These are phyloP conservation scores for Fundulus diaphanus DNA, from an alignment of 2,797 vertebrate genomes.

Conservation along the genomic window DNA sequence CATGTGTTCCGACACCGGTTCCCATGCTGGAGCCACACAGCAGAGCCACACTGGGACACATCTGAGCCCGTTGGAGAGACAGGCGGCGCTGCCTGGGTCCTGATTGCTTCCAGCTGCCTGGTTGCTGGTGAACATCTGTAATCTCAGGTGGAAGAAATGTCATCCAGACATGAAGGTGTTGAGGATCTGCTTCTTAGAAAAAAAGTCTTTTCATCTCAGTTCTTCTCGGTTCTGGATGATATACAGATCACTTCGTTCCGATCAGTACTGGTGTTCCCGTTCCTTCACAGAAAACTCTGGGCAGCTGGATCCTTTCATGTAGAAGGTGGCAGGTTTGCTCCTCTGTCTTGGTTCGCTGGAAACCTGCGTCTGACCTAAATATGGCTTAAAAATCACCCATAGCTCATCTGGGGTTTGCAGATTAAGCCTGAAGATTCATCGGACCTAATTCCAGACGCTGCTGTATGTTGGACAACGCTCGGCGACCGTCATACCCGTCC, in stretches of 20 bases:
- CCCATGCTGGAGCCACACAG: background rate
- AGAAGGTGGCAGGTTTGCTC: no score
- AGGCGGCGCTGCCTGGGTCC: background rate
- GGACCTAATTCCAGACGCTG: no score
- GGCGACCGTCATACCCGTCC: no score
- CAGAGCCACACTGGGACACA: constrained; percentile 16
- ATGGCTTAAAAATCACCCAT: no score
- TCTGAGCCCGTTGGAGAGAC: constrained; percentile 5
- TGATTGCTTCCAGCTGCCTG: background rate
- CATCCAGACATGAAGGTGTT: background rate
- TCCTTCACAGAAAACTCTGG: no score
- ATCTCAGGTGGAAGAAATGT: background rate
- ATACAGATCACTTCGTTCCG: background rate
- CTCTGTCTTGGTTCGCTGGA: no score
- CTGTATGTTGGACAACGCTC: no score
- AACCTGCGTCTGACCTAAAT: no score
- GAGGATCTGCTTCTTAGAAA: background rate
- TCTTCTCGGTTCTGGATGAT: background rate
- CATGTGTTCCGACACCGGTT: constrained; percentile 21
- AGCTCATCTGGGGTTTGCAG: no score
- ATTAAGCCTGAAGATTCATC: no score
- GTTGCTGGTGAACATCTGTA: background rate
- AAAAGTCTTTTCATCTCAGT: no score
- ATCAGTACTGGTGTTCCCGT: background rate
- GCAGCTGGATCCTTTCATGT: no score